Evolutionary conservation across 2,888 invertebrate genomes (phyloP), one percentile per base, ranked within the genome.

Genomic region (Pheosia tremula): DNA sequence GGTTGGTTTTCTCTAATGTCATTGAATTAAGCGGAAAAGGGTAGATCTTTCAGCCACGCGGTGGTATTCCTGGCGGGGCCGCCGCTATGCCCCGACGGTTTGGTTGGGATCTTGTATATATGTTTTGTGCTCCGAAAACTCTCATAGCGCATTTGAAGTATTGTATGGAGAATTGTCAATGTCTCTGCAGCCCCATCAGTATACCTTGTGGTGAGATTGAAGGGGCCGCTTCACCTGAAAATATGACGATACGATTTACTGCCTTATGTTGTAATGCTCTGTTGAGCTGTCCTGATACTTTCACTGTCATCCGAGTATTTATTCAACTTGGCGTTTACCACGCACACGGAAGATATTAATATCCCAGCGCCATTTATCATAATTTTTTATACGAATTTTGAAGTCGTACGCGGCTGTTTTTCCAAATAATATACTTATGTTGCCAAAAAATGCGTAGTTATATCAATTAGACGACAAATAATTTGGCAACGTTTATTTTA

Each of bases 1-100:
- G 83, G 85, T 84, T 84, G 83, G 84, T 80, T 87, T 81, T 83
- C 82, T 79, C 80, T 81, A 81, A 84, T 80, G 71, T 80, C 77
- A 83, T 86, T 24, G 24, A 82, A 86, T 84, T 84, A 84, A 85
- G 24, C 24, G 24, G 24, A 24, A 24, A 24, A 24, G 24, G 24
- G 24, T 1, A 24, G 24, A 24, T 1, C 24, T 24, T 24, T 2
- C 24, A 24, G 24, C 24, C 24, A 24, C 1, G 24, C 24, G 24
- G 24, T 24, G 24, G 24, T 24, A 24, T 24, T 0, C 24, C 24
- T 24, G 24, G 24, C 24, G 24, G 24, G 24, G 24, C 24, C 1
- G 24, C 24, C 24, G 24, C 24, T 24, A 24, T 24, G 24, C 24
- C 24, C 24, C 24, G 24, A 24, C 24, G 24, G 24, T 24, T 24